Evolutionary conservation across 2,113 vertebrate species (phyloP).

Genomic region (Halcyon malimbica): DNA sequence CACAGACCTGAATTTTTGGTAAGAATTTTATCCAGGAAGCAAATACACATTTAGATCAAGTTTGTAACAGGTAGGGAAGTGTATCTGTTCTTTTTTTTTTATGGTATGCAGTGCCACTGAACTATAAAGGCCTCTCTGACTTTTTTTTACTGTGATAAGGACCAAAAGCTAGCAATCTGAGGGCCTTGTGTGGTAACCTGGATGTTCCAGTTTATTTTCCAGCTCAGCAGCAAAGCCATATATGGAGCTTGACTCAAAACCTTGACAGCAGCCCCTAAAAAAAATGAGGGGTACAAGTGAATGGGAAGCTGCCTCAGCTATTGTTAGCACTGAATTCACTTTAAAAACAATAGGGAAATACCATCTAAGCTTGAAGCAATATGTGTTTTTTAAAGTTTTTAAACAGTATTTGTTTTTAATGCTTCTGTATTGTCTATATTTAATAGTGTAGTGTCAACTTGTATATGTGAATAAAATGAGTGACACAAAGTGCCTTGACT

Average conservation of each 20-base stretch:
- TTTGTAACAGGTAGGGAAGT: not conserved
- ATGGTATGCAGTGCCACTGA: not conserved
- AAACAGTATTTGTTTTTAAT: conserved; percentile 61
- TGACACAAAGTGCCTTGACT: conserved; percentile 13
- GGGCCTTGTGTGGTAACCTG: not conserved
- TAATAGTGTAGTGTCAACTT: conserved; percentile 45
- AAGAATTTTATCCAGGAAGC: not conserved
- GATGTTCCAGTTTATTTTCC: not conserved
- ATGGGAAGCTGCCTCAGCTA: conserved; percentile 4
- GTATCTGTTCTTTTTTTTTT: not conserved
- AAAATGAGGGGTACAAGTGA: not conserved
- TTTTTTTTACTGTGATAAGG: not conserved
- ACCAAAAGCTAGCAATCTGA: conserved; percentile 46
- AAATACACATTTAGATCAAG: not conserved
- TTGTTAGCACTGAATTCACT: conserved; percentile 65
- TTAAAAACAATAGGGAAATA: conserved; percentile 48
- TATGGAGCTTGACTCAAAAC: conserved; percentile 6
- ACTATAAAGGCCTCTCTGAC: not conserved
- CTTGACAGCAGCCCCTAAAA: not conserved
- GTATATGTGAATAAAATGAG: conserved; percentile 65
- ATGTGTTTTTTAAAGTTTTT: conserved; percentile 67
- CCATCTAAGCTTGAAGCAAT: conserved; percentile 57
- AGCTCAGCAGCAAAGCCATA: conserved; percentile 64
- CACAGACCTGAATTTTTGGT: not conserved
- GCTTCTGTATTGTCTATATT: conserved; percentile 61